Evolutionary conservation across 2,797 vertebrate species (phyloP), one percentile per base, ranked within the genome.

Genomic region (Centropyge bicolor): DNA sequence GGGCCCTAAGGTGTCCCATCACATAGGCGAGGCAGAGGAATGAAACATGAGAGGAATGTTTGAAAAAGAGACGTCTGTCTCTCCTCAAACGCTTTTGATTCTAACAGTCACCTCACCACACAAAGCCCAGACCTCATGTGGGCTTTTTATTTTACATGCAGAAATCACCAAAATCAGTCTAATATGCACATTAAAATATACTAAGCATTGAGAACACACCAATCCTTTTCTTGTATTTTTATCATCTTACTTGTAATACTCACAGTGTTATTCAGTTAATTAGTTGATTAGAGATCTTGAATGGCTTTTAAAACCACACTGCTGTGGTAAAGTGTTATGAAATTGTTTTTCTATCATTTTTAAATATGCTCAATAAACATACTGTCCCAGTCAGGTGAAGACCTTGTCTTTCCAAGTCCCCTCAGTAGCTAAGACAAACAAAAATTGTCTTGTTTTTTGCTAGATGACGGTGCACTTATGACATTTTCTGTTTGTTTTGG

Each of bases 21-120:
- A 88, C 88, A 86, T 78, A 89, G 76, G 85, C 76, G 31, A 87
- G 93, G 93, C 92, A 61, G 84, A 86, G 91, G 92, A 94, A 94
- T 93, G 91, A 92, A 92, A 88, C 63, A 48, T 54, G 65, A 90
- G 89, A 88, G 76, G 82, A 86, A 79, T 73, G 86, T 92, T 94
- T 92, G 90, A 92, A 82, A 80, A 72, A 73, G 85, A 86, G 91
- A 88, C 70, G 1, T 45, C 27, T 41, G 78, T 91, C 88, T 92
- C 71, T 89, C 83, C 76, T 93, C 89, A 92, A 93, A 93, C 81
- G 66, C 90, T 90, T 81, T 79, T 76, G 85, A 86, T 83, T 92
- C 89, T 85, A 91, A 88, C 81, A 86, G 86, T 91, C 85, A 86
- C 83, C 83, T 90, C 54, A 8, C 78, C 80, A 86, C 82, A 70